Percentiles rank a stretch among this genome's conserved stretches.
These are phyloP conservation scores for Enteromius unitaeniatus DNA, from an alignment of 2,797 vertebrate genomes.

Conservation along the genomic window DNA sequence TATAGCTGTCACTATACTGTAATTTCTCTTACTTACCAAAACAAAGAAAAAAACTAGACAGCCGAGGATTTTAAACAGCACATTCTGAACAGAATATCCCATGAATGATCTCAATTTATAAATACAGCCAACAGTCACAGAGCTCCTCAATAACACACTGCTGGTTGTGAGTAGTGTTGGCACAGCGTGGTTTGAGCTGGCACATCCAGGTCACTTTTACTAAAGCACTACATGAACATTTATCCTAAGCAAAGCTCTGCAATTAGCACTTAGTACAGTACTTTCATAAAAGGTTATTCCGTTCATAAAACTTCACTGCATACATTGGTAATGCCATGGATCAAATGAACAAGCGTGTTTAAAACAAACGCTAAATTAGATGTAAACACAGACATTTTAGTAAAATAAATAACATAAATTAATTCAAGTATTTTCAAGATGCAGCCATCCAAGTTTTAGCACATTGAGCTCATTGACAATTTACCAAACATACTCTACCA, in stretches of 20 bases:
- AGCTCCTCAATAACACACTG: conserved; percentile 65
- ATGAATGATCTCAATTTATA: conserved; percentile 61
- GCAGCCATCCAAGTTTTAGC: conserved; percentile 68
- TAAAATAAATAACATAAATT: conserved; percentile 68
- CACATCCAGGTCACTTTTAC: conserved; percentile 67
- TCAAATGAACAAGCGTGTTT: conserved; percentile 10
- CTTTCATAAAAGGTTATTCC: conserved; percentile 38
- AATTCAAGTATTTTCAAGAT: conserved; percentile 80
- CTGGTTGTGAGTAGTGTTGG: conserved; percentile 72
- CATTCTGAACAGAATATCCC: conserved; percentile 65
- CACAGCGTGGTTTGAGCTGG: conserved; percentile 69
- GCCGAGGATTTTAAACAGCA: conserved; percentile 54
- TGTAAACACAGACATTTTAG: conserved; percentile 61
- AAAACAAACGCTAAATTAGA: conserved; percentile 58
- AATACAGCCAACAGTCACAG: conserved; percentile 63
- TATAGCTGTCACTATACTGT: conserved; percentile 62
- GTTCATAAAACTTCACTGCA: conserved; percentile 23
- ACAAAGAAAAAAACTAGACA: conserved; percentile 10
- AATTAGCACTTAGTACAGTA: conserved; percentile 45
- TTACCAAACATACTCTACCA: conserved; percentile 72
- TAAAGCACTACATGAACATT: conserved; percentile 54
- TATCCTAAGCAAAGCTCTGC: conserved; percentile 48
- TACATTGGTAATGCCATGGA: conserved; percentile 1
- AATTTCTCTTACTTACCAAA: conserved; percentile 45
- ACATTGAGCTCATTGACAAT: conserved; percentile 63